Base-by-base conservation (phyloP, 1,140 invertebrate species). In the Meteorus sp. region DNA sequence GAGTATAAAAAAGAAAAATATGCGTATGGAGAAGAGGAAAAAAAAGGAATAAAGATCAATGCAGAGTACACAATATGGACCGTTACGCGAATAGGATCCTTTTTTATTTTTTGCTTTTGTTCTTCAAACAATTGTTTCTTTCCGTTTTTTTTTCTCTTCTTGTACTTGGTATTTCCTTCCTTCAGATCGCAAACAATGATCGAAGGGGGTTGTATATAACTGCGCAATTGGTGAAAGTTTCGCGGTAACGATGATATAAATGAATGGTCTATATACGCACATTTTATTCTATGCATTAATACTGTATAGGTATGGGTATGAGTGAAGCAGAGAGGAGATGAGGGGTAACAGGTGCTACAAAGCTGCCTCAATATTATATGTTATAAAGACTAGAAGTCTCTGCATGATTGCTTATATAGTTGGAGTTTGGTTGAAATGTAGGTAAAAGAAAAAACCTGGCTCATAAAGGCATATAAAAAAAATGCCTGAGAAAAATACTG, bases 221-320 rank as follows among this genome's bases (percentile, higher is more conserved):
- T 17, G 27, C 50, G 50, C 29, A 52, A 52, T 52, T 27, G 47
- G 33, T 52, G 33, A 52, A 52, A 52, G 33, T 52, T 52, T 52
- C 13, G 31, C 31, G 31, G 31, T 22, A 19, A 35, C 19, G 9
- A 31, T 11, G 37, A 22, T 25, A 47, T 47, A 15, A 51, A 8
- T 33, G 23, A 15, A 51, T 23, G n/a, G 31, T 13, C 11, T 33
- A 35, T 27, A 17, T 11, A 13, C 11, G 22, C 9, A 13, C 13
- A 31, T 25, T 9, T 13, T 19, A 48, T 15, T n/a, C 9, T 25
- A 25, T 15, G 27, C n/a, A 27, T 25, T 6, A 31, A 17, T 33
- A 31, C n/a, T n/a, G n/a, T n/a, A n/a, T n/a, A n/a, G n/a, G n/a
- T n/a, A n/a, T n/a, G n/a, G n/a, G n/a, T n/a, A n/a, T n/a, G n/a